These are phyloP conservation scores for Carassius gibelio DNA, from an alignment of 2,113 vertebrate genomes.

Conservation along the genomic window DNA sequence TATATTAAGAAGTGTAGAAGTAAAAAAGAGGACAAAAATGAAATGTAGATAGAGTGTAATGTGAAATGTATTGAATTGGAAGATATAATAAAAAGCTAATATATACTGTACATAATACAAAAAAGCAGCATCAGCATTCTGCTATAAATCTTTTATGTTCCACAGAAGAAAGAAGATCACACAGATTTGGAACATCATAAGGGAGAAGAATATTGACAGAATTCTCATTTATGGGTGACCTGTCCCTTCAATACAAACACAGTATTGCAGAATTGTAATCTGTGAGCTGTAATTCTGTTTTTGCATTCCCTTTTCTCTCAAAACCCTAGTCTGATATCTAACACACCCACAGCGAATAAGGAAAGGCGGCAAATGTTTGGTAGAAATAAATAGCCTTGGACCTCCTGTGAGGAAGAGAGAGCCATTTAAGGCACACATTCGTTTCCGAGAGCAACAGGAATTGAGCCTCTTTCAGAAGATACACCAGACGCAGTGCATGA, in stretches of 20 bases:
- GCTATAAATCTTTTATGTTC: not conserved
- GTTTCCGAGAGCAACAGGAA: conserved; percentile 51
- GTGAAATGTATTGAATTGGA: not conserved
- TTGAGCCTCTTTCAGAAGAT: conserved; percentile 7
- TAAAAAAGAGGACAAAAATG: not conserved
- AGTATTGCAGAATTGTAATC: not conserved
- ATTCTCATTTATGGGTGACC: not conserved
- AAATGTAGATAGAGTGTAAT: not conserved
- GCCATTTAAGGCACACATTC: conserved; percentile 51
- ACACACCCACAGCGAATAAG: conserved; percentile 52
- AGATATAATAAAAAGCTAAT: not conserved
- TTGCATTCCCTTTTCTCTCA: conserved; percentile 56
- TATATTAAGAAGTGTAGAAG: not conserved
- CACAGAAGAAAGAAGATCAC: not conserved
- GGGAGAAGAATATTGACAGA: not conserved
- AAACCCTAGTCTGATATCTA: conserved; percentile 58
- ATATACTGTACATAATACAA: not conserved
- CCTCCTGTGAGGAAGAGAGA: conserved; percentile 55
- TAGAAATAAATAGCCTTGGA: conserved; percentile 61
- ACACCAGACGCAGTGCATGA: conserved; percentile 47
- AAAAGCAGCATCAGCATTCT: not conserved
- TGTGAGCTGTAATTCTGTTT: conserved; percentile 49
- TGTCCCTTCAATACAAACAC: not conserved
- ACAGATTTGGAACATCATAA: not conserved
- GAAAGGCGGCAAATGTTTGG: conserved; percentile 64